Percentiles rank a stretch among this genome's conserved stretches.
Conservation (phyloP, 2,113 vertebrate genomes). For the Dasyurus viverrinus region DNA sequence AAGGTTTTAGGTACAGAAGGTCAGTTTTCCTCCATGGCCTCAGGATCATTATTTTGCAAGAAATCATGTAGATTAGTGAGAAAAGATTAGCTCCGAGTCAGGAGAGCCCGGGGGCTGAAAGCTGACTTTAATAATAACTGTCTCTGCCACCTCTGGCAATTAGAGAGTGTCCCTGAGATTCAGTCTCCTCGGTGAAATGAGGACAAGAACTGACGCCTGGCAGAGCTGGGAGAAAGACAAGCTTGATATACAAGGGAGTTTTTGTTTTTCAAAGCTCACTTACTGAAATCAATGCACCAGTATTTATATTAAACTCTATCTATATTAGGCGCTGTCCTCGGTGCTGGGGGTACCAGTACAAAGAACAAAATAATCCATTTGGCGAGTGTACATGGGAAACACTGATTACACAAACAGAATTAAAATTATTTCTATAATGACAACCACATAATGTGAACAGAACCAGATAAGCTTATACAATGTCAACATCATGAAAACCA, state of each 20-base stretch:
- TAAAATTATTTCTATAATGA: neutral
- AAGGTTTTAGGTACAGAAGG: neutral
- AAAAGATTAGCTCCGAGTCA: too few species aligned
- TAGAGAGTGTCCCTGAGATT: neutral
- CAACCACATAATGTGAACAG: neutral
- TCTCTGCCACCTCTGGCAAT: too few species aligned
- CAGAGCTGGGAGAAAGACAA: neutral
- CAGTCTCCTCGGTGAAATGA: too few species aligned
- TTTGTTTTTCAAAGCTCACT: neutral
- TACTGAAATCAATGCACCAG: neutral
- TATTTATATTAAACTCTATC: neutral
- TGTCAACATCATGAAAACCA: neutral
- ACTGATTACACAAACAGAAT: neutral
- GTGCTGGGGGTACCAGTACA: neutral
- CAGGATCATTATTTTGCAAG: too few species aligned
- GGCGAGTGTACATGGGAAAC: too few species aligned
- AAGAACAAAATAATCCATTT: neutral
- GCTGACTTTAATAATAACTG: neutral
- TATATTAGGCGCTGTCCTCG: too few species aligned
- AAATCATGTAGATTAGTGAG: neutral
- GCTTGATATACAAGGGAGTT: neutral
- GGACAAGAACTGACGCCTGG: too few species aligned
- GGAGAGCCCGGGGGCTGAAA: neutral
- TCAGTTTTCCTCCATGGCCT: neutral
- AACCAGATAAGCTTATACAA: neutral